Base-by-base conservation (phyloP, 2,888 invertebrate species). In the Platycnemis pennipes region DNA sequence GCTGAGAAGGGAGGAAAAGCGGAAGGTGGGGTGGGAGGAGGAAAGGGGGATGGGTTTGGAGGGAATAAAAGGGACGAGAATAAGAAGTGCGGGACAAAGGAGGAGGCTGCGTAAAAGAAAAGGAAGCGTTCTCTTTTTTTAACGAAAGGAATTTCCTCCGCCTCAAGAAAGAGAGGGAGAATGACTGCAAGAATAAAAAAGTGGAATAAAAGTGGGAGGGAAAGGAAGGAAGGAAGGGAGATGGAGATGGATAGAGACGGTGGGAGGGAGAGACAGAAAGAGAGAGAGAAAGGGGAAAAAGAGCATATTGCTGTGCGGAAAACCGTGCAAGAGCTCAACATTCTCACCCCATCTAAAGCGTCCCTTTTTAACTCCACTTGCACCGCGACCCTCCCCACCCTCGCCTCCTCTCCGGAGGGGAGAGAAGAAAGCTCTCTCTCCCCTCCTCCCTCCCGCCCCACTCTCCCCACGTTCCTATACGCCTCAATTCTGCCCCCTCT, bases 101-200 rank as follows among this genome's bases (percentile, higher is more conserved):
- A 89, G 56, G 44, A 63, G 56, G 56, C 37, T 11, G 37, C 22
- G 89, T 19, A 26, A 89, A 89, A 63, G 89, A 89, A 89, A 89
- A 42, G 53, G 91, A 91, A 91, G 56, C 22, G 37, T 53, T 42
- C 44, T 56, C 37, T 89, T 91, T 63, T 91, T 53, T 37, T 91
- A 69, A 91, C 91, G 91, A 91, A 91, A 56, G 45, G 91, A 91
- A 91, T 91, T 63, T 44, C 63, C 91, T 63, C 91, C 63, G 53
- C 22, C 91, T 53, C 19, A n/a, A 46, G 31, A 42, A 89, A 56
- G 56, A 42, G 31, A 88, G 22, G 37, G 44, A 44, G 16, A 31
- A 88, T 7, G 49, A 22, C 22, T 42, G 56, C 37, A 42, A 31
- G 46, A 53, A 89, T 49, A 53, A 88, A 53, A 37, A 42, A 31